A percentile compares a stretch with the other conserved stretches of the same genome.
phyloP scores from a whole-genome alignment of 2,888 invertebrate species.

The Meiosimyza platycephala region DNA sequence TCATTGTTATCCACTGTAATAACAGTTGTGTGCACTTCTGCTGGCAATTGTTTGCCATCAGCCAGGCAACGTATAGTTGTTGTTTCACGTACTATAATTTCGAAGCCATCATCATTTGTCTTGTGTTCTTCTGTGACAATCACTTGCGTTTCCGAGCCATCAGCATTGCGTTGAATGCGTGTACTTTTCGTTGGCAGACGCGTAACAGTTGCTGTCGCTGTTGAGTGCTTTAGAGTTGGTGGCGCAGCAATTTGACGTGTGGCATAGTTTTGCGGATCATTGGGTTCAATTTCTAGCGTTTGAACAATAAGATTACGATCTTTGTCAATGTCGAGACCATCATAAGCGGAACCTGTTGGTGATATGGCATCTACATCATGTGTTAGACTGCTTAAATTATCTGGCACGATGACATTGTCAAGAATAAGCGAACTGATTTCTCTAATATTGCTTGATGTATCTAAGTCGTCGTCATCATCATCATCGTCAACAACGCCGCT shows the following conservation, averaged over 20 bases:
- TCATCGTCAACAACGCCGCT: neutral
- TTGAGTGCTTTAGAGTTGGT: too few relatives aligned
- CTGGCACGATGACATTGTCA: slow-evolving; percentile 35
- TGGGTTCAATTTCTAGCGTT: neutral
- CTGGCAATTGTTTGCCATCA: slow-evolving; percentile 29
- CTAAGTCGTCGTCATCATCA: neutral
- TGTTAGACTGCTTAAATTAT: slow-evolving; percentile 31
- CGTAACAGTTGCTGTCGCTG: too few relatives aligned
- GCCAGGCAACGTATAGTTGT: slow-evolving; percentile 22
- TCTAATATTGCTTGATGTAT: slow-evolving; percentile 9
- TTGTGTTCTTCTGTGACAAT: slow-evolving; percentile 36
- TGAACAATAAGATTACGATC: neutral
- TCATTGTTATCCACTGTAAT: slow-evolving; percentile 20
- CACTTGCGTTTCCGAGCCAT: slow-evolving; percentile 33
- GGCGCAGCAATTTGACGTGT: neutral
- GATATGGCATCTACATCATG: slow-evolving; percentile 37
- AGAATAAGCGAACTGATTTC: slow-evolving; percentile 38
- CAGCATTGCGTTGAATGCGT: slow-evolving; percentile 29
- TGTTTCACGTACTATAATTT: slow-evolving; percentile 23
- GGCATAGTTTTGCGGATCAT: neutral
- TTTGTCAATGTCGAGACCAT: slow-evolving; percentile 22
- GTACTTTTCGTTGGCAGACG: slow-evolving; percentile 27
- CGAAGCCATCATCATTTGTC: slow-evolving; percentile 18
- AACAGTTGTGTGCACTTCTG: slow-evolving; percentile 21
- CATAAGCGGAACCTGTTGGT: neutral